Evolutionary conservation across 2,113 vertebrate species (phyloP), one percentile per base, ranked within the genome.

Genomic region (Calonectris borealis): DNA sequence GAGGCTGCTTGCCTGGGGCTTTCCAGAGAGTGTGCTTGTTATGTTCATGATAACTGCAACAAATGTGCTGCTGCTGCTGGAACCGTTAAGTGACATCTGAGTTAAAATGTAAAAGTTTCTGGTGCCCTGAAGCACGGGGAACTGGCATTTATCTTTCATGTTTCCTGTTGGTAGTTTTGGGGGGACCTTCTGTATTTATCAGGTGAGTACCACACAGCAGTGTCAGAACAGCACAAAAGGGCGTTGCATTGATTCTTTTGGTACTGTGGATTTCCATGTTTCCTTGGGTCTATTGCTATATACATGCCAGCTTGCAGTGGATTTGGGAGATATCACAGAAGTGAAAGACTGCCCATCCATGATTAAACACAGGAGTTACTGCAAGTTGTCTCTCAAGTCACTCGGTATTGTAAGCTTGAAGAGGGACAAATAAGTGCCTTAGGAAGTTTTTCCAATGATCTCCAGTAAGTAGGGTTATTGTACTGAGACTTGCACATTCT

Each of bases 241-340:
- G 1, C 0, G 0, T 29, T 65, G 44, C 8, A 21, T 8, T 69
- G 13, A n/a, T 83, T 77, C 17, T 73, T 83, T 40, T 58, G 29
- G 25, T n/a, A 38, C 14, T 38, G 46, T 1, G 3, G 24, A 34
- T 55, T 78, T 94, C 60, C 9, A 2, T 12, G 2, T 64, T 88
- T 78, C 20, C 29, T 82, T 92, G 15, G 26, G 40, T 57, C 18
- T 90, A 15, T 21, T 60, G 24, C 60, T 60, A 7, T 2, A 6
- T 61, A 11, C 1, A 2, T 9, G 6, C 7, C 14, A 51, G 17
- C 42, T 65, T 60, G 36, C 1, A 2, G 26, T 18, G 49, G 11
- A 84, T 68, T n/a, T 88, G 44, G 14, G 32, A 40, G 16, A 20
- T n/a, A 38, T 73, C 25, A 70, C 16, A 24, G 60, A 51, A 58